A percentile compares a stretch with the other conserved stretches of the same genome.
Conservation (phyloP, 2,113 vertebrate genomes). For the Hydropotes inermis region DNA sequence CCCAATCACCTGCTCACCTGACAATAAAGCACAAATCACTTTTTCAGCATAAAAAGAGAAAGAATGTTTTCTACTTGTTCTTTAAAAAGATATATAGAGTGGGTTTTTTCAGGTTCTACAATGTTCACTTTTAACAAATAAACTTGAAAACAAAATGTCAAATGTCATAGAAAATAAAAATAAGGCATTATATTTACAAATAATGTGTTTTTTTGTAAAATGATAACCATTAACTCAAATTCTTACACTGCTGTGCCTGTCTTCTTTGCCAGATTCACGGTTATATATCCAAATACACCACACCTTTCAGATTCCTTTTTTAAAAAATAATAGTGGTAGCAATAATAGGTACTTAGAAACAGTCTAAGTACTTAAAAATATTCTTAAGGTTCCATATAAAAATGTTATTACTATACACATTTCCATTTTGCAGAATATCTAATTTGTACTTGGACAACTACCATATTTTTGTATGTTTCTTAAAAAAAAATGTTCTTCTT, state of each 20-base stretch:
- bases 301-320: neutral
- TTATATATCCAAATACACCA: neutral
- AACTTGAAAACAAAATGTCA: neutral
- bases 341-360: neutral
- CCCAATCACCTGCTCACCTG: neutral
- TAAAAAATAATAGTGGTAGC: neutral
- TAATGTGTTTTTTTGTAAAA: neutral
- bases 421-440: constrained; percentile 26
- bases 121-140: neutral
- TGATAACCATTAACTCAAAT: neutral
- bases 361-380: neutral
- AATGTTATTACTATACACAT: neutral
- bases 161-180: neutral
- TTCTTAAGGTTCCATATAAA: neutral
- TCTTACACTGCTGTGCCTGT: neutral
- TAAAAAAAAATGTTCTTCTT: constrained; percentile 34
- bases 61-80: neutral
- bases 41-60: neutral
- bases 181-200: neutral
- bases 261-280: neutral
- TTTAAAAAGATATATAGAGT: neutral
- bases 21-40: neutral
- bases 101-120: neutral
- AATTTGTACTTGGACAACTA: constrained; percentile 56
- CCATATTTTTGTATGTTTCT: constrained; percentile 53